Conservation (phyloP, 2,113 vertebrate species). For the Ptyas mucosa region DNA sequence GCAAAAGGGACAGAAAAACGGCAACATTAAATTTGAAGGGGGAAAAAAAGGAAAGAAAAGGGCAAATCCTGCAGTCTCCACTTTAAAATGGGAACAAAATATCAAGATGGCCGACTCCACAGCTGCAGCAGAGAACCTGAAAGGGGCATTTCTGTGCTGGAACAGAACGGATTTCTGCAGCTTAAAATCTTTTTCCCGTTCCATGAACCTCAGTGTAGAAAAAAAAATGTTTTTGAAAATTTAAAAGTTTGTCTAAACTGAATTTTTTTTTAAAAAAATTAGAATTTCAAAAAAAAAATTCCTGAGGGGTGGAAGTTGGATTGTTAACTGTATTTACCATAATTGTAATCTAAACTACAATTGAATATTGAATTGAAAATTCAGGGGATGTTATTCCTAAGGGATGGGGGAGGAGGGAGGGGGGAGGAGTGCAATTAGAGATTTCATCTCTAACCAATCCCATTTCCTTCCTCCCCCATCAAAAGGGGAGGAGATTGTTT, state of each 20-base stretch:
- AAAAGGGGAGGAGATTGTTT: neutral
- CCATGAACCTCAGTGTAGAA: conserved; percentile 28
- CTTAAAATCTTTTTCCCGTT: neutral
- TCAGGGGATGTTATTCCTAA: neutral
- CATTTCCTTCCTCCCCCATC: neutral
- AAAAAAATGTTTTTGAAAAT: conserved; percentile 30
- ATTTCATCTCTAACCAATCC: conserved; percentile 4
- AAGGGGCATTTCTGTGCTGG: conserved; percentile 51
- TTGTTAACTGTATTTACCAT: conserved; percentile 32
- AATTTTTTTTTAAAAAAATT: conserved; percentile 48
- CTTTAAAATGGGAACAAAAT: conserved; percentile 73
- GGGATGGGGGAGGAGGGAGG: neutral
- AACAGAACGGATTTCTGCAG: conserved; percentile 45
- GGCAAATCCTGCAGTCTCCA: conserved; percentile 62
- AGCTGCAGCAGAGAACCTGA: conserved; percentile 59
- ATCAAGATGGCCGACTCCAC: conserved; percentile 69
- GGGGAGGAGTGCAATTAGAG: neutral
- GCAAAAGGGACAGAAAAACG: conserved; percentile 53
- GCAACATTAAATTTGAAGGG: conserved; percentile 63
- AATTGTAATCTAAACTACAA: conserved; percentile 2
- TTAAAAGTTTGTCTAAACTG: conserved; percentile 40
- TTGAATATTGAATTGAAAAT: conserved; percentile 28
- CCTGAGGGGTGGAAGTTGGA: conserved; percentile 12
- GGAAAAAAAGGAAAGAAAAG: neutral
- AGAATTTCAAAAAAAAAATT: conserved; percentile 28